Conservation (phyloP, 2,888 invertebrate genomes). For the Drosophila phalerata region DNA sequence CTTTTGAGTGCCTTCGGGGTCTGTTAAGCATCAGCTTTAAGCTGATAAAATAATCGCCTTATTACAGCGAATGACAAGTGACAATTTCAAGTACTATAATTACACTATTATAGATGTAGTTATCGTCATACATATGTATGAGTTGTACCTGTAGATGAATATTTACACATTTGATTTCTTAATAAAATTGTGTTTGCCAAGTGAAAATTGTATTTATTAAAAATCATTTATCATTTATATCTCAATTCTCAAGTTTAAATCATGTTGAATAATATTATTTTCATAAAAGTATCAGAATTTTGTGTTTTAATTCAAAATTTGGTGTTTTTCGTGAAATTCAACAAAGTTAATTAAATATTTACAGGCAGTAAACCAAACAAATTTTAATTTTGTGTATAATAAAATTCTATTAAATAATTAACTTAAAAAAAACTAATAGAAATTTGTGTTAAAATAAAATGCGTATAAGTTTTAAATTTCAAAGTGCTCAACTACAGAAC, state of each 20-base stretch:
- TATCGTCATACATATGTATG: background rate
- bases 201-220: background rate
- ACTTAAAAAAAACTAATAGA: slow-evolving; percentile 1
- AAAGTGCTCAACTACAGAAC: background rate
- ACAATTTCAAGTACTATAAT: slow-evolving; percentile 20
- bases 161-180: background rate
- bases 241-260: background rate
- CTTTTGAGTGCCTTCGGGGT: slow-evolving; percentile 13
- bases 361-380: too few relatives aligned
- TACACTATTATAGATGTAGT: slow-evolving; percentile 5
- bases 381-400: background rate
- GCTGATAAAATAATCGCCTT: slow-evolving; percentile 13
- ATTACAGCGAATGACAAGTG: slow-evolving; percentile 18
- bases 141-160: background rate
- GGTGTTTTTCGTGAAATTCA: background rate
- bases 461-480: background rate
- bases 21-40: slow-evolving; percentile 17
- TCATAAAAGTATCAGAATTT: background rate
- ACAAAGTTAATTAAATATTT: background rate
- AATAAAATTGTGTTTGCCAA: background rate
- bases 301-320: background rate
- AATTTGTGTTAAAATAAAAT: background rate
- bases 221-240: background rate
- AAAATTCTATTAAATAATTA: background rate
- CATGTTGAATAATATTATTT: background rate